Percentiles rank a stretch among this genome's conserved stretches.
These are phyloP conservation scores for Drosophila auraria DNA, from an alignment of 1,140 invertebrate species.

Conservation along the genomic window DNA sequence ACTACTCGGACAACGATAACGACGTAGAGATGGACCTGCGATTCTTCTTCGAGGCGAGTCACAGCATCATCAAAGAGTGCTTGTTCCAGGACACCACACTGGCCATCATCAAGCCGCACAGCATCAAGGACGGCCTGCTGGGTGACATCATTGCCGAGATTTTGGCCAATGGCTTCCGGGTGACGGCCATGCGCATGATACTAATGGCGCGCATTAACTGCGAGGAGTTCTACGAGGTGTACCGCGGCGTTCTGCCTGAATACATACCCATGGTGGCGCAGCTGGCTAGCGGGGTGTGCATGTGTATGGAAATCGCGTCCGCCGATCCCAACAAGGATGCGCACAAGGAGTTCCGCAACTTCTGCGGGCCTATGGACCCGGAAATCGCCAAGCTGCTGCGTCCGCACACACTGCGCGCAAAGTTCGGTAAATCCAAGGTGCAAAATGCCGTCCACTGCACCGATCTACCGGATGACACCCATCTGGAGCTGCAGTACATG, in stretches of 20 bases:
- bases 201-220: conserved; percentile 92
- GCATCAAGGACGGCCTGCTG: conserved; percentile 89
- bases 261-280: conserved; percentile 94
- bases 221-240: conserved; percentile 96
- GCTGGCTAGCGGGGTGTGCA: conserved; percentile 92
- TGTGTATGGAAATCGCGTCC: conserved; percentile 93
- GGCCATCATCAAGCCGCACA: conserved; percentile 97
- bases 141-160: conserved; percentile 92
- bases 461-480: conserved; percentile 94
- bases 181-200: conserved; percentile 93
- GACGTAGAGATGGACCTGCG: conserved; percentile 88
- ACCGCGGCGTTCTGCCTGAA: conserved; percentile 94
- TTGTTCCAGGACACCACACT: conserved; percentile 87
- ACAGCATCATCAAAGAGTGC: conserved; percentile 59
- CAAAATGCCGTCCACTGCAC: conserved; percentile 97
- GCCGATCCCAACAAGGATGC: conserved; percentile 86
- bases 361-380: conserved; percentile 95
- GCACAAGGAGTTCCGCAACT: conserved; percentile 91
- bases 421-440: conserved; percentile 93
- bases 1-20: conserved; percentile 88
- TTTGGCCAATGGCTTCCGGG: conserved; percentile 90
- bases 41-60: conserved; percentile 88
- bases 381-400: conserved; percentile 93
- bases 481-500: conserved; percentile 93
- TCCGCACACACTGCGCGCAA: conserved; percentile 93